Evolutionary conservation across 2,888 invertebrate genomes (phyloP).

Genomic region (Ormyrus nitidulus): DNA sequence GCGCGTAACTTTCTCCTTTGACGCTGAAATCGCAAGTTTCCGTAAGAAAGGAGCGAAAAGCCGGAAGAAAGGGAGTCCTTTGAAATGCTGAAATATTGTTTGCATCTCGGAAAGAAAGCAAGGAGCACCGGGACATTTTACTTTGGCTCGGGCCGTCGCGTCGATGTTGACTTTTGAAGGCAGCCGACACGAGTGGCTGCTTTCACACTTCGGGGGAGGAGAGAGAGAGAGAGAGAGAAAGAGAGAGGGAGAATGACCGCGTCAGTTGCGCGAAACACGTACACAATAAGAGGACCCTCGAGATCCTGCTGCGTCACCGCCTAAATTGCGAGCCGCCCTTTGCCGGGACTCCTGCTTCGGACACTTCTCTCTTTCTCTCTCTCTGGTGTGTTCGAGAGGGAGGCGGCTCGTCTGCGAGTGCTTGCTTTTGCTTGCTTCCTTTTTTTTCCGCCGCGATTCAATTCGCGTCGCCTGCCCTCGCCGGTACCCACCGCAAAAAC

Average conservation of each 20-base stretch:
- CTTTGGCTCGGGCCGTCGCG: constrained; percentile 21
- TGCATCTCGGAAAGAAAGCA: constrained; percentile 7
- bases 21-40: background rate
- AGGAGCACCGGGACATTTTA: constrained; percentile 9
- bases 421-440: too few relatives aligned
- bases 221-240: constrained; percentile 5
- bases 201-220: constrained; percentile 25
- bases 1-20: too few relatives aligned
- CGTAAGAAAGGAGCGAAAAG: background rate
- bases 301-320: constrained; percentile 46
- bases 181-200: constrained; percentile 42
- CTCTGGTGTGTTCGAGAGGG: background rate
- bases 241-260: constrained; percentile 35
- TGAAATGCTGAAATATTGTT: constrained; percentile 6
- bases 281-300: constrained; percentile 49
- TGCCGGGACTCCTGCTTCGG: constrained; percentile 33
- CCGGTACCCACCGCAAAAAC: background rate
- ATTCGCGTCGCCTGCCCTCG: too few relatives aligned
- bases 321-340: constrained; percentile 43
- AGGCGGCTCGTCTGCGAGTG: background rate
- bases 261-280: constrained; percentile 52
- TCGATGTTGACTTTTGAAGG: constrained; percentile 49
- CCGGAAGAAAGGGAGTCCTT: background rate
- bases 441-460: too few relatives aligned
- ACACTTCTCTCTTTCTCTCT: constrained; percentile 26